Evolutionary conservation across 2,888 invertebrate genomes (phyloP).

Genomic region (Spicauda simplicius): DNA sequence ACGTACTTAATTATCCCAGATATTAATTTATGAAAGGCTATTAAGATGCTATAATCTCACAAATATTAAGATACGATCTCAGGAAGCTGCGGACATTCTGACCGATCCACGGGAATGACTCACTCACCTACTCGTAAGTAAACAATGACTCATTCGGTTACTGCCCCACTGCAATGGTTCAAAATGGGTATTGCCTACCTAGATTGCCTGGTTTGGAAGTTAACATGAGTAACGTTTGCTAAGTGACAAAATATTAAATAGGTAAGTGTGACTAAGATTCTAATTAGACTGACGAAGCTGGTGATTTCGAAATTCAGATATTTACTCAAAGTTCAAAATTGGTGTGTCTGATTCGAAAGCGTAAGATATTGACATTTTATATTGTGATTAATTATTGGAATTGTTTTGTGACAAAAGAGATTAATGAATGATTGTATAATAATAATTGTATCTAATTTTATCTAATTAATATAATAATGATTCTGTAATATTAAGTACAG

Average conservation of each 20-base stretch:
- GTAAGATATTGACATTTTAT: too few species aligned
- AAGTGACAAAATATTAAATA: neutral
- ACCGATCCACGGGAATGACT: conserved; percentile 50
- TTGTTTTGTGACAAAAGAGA: too few species aligned
- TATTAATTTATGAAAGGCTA: neutral
- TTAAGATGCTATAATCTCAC: neutral
- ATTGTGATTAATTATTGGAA: too few species aligned
- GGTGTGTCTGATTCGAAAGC: too few species aligned
- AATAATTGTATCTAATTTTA: too few species aligned
- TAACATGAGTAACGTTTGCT: neutral
- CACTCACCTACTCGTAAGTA: conserved; percentile 39
- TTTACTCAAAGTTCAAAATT: too few species aligned
- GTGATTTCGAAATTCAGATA: too few species aligned
- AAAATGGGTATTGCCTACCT: conserved; percentile 2
- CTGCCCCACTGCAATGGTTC: conserved; percentile 30
- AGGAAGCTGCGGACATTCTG: conserved; percentile 47
- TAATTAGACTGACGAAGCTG: too few species aligned
- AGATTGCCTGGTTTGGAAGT: conserved; percentile 3
- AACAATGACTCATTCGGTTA: conserved; percentile 55
- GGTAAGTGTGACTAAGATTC: neutral
- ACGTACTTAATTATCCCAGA: too few species aligned
- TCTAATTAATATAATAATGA: too few species aligned
- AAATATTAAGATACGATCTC: conserved; percentile 36
- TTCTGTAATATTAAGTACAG: too few species aligned
- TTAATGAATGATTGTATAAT: too few species aligned